Conservation (phyloP, 1,140 invertebrate genomes). For the Polyergus mexicanus region DNA sequence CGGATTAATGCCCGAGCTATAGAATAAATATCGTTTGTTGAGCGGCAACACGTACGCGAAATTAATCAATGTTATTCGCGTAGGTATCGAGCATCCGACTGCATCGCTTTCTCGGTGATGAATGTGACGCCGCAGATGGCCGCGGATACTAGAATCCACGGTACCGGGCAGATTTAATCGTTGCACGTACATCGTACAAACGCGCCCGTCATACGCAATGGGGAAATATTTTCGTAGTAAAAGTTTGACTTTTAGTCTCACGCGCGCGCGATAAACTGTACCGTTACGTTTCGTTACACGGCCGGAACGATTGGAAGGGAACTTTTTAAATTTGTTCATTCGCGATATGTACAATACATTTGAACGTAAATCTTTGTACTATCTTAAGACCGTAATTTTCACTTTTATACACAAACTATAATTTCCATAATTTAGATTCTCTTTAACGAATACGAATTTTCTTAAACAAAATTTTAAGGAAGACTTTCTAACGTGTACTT, state of each 20-base stretch:
- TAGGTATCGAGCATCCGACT: slow-evolving; percentile 47
- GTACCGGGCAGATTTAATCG: slow-evolving; percentile 52
- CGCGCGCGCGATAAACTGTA: slow-evolving; percentile 41
- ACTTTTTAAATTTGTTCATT: slow-evolving; percentile 27
- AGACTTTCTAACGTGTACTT: background rate
- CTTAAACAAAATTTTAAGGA: background rate
- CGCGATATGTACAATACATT: background rate
- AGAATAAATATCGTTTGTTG: slow-evolving; percentile 64
- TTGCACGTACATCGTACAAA: slow-evolving; percentile 35
- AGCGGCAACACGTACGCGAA: slow-evolving; percentile 12
- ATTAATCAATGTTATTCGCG: slow-evolving; percentile 61
- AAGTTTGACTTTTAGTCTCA: slow-evolving; percentile 42
- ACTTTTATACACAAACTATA: too few species aligned
- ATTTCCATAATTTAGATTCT: background rate
- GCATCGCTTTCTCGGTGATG: slow-evolving; percentile 36
- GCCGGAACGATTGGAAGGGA: background rate
- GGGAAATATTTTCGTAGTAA: slow-evolving; percentile 29
- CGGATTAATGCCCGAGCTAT: slow-evolving; percentile 47
- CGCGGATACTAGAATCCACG: slow-evolving; percentile 6
- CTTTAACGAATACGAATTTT: background rate
- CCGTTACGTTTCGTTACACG: slow-evolving; percentile 16
- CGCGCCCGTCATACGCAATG: slow-evolving; percentile 18
- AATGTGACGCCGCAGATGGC: slow-evolving; percentile 49
- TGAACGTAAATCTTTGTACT: slow-evolving; percentile 3
- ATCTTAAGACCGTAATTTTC: background rate